These are phyloP conservation scores for Tiliacea aurago DNA, from an alignment of 2,888 invertebrate species.

Conservation along the genomic window DNA sequence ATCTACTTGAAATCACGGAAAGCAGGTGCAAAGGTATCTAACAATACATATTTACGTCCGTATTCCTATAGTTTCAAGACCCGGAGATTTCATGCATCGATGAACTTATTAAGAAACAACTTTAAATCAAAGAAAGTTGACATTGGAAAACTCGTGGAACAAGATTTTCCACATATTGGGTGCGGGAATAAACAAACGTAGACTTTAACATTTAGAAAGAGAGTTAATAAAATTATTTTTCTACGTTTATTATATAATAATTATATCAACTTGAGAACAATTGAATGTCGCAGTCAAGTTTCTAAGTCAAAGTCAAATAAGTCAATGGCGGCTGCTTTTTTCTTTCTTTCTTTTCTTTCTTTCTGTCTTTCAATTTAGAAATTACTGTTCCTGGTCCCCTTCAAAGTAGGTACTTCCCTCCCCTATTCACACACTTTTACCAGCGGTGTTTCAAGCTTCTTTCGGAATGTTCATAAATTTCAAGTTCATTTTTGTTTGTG, in stretches of 20 bases:
- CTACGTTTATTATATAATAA: too few relatives aligned
- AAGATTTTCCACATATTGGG: conserved; percentile 4
- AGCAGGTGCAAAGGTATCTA: background rate
- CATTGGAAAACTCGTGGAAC: conserved; percentile 4
- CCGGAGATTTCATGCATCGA: background rate
- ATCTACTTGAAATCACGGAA: background rate
- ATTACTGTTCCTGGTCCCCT: too few relatives aligned
- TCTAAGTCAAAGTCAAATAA: background rate
- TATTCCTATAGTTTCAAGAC: background rate
- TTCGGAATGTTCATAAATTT: too few relatives aligned
- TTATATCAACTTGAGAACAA: background rate
- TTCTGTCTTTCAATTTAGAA: too few relatives aligned
- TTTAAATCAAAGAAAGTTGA: conserved; percentile 9
- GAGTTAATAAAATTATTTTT: too few relatives aligned
- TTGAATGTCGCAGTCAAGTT: conserved; percentile 7
- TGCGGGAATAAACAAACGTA: background rate
- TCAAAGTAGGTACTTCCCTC: too few relatives aligned
- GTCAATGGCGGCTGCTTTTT: background rate
- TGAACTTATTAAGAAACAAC: conserved; percentile 5
- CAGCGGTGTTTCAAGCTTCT: too few relatives aligned
- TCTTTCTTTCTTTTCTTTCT: too few relatives aligned
- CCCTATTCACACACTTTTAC: too few relatives aligned
- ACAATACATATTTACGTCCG: background rate
- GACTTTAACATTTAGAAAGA: background rate
- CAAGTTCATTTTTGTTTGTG: too few relatives aligned